Conservation (phyloP, 1,140 invertebrate genomes). For the Hydropsyche tenuis region DNA sequence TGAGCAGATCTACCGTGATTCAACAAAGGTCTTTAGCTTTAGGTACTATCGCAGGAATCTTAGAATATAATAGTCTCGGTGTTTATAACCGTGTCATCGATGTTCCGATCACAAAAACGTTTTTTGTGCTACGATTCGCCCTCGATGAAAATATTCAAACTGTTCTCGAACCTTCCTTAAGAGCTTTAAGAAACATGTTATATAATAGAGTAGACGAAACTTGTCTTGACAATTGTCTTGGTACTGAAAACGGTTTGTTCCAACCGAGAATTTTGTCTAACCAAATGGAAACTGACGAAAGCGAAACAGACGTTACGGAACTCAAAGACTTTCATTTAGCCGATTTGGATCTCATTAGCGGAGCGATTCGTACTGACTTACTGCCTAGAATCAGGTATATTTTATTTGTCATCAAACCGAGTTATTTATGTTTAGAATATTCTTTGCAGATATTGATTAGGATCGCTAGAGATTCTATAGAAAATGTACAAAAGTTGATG, state of each 20-base stretch:
- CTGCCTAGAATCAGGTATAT: conserved; percentile 76
- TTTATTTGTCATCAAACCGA: conserved; percentile 68
- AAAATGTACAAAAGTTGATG: conserved; percentile 66
- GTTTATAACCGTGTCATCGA: conserved; percentile 73
- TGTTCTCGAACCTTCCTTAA: conserved; percentile 74
- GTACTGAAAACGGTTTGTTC: conserved; percentile 69
- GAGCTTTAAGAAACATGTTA: conserved; percentile 75
- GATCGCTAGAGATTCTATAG: conserved; percentile 70
- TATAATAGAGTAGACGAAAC: conserved; percentile 81
- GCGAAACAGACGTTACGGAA: conserved; percentile 69
- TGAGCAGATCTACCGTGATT: conserved; percentile 70
- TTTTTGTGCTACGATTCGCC: conserved; percentile 82
- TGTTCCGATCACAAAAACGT: conserved; percentile 71
- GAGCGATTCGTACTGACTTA: conserved; percentile 78
- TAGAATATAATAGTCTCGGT: conserved; percentile 75
- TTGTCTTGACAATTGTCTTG: conserved; percentile 71
- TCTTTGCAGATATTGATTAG: conserved; percentile 75
- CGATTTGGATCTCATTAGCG: conserved; percentile 77
- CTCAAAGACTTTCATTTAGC: conserved; percentile 77
- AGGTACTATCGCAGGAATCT: conserved; percentile 77
- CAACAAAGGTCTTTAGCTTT: conserved; percentile 84
- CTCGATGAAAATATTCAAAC: conserved; percentile 82
- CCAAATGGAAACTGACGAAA: conserved; percentile 62
- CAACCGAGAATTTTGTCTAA: conserved; percentile 68
- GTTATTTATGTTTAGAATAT: conserved; percentile 69